Evolutionary conservation across 2,113 vertebrate genomes (phyloP).

Genomic region (Salvator merianae): DNA sequence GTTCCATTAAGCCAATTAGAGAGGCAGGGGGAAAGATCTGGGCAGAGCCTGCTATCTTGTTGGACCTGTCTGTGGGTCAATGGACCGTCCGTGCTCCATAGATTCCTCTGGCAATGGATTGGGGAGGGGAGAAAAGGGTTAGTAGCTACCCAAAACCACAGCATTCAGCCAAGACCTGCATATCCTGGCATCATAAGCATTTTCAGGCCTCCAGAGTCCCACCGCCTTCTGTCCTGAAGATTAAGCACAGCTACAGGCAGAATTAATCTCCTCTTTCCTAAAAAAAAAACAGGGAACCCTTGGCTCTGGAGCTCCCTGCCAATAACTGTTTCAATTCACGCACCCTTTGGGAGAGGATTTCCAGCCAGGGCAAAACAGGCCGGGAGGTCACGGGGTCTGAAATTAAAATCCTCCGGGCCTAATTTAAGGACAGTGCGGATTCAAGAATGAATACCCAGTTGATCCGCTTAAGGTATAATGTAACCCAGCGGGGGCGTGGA

Average conservation of each 20-base stretch:
- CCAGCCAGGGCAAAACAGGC: rapidly evolving
- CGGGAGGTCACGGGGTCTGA: neutral
- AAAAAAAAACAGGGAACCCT: neutral
- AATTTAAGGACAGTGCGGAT: neutral
- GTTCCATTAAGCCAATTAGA: too few relatives aligned
- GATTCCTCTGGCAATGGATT: too few relatives aligned
- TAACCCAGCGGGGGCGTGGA: neutral
- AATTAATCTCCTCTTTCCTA: neutral
- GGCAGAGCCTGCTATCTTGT: too few relatives aligned
- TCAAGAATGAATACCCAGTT: rapidly evolving
- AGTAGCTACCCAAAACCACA: too few relatives aligned
- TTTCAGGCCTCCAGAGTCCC: too few relatives aligned
- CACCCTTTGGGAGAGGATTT: neutral
- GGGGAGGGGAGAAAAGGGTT: too few relatives aligned
- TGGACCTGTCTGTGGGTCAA: too few relatives aligned
- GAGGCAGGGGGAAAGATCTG: too few relatives aligned
- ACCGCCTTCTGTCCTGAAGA: neutral
- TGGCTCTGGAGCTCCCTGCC: neutral
- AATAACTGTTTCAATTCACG: rapidly evolving
- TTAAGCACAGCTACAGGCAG: neutral
- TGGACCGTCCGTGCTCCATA: too few relatives aligned
- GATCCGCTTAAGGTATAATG: neutral
- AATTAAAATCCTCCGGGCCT: rapidly evolving
- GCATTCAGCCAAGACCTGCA: too few relatives aligned
- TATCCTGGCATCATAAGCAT: too few relatives aligned